Conservation (phyloP, 2,113 vertebrate genomes). For the Cyprinus carpio region DNA sequence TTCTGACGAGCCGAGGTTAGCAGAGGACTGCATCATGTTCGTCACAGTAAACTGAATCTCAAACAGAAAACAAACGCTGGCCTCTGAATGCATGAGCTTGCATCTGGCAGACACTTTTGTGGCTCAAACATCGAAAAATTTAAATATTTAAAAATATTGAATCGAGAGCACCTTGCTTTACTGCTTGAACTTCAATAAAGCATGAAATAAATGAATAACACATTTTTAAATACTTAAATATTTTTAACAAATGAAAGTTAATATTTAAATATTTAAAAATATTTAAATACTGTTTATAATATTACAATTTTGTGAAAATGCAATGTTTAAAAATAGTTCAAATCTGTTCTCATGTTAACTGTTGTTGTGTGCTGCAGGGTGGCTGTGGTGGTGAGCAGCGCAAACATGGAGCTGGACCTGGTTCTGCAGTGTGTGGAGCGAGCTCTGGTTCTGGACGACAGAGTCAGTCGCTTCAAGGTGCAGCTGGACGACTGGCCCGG, state of each 20-base stretch:
- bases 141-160: no score
- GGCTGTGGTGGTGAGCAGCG: slow-evolving; percentile 83
- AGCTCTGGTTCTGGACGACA: slow-evolving; percentile 81
- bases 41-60: background rate
- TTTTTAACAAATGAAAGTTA: no score
- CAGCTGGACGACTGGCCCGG: slow-evolving; percentile 79
- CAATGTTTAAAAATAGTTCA: no score
- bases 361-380: slow-evolving; percentile 73
- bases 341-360: no score
- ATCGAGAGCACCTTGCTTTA: no score
- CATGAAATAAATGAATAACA: no score
- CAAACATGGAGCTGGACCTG: slow-evolving; percentile 83
- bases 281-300: no score
- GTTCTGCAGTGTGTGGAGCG: slow-evolving; percentile 82
- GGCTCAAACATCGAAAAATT: no score
- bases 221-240: background rate
- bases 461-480: slow-evolving; percentile 83
- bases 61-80: background rate
- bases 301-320: no score
- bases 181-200: no score
- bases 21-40: background rate
- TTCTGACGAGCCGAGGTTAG: background rate
- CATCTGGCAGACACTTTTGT: no score
- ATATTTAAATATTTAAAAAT: no score
- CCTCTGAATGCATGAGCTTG: background rate